A percentile compares a stretch with the other conserved stretches of the same genome.
Conservation (phyloP, 2,888 invertebrate genomes). For the Cryptus armator region DNA sequence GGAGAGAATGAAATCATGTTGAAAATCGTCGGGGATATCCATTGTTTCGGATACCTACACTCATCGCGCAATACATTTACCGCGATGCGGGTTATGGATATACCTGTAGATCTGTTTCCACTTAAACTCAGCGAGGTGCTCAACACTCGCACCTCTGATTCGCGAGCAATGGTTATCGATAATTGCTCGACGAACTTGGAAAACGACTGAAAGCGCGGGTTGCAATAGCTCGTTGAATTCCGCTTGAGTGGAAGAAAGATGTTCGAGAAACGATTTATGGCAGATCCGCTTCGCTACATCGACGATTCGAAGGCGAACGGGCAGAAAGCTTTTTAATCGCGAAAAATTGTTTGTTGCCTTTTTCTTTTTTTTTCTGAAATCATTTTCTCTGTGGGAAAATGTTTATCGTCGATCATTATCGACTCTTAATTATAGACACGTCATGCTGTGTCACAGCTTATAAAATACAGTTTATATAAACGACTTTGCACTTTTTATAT, state of each 20-base stretch:
- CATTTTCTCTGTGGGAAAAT: neutral
- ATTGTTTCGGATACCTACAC: constrained; percentile 37
- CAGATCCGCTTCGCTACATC: constrained; percentile 28
- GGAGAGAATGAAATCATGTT: constrained; percentile 30
- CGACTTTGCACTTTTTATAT: neutral
- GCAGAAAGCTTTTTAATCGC: constrained; percentile 28
- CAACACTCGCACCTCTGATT: constrained; percentile 27
- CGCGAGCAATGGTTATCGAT: constrained; percentile 55
- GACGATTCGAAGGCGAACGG: constrained; percentile 12
- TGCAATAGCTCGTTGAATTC: neutral
- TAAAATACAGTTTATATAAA: neutral
- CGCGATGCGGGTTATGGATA: neutral
- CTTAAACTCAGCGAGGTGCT: constrained; percentile 34
- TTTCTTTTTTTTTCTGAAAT: neutral
- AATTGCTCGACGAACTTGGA: constrained; percentile 54
- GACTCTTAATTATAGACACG: neutral
- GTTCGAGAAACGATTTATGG: constrained; percentile 32
- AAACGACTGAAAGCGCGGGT: constrained; percentile 17
- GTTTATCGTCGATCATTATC: neutral
- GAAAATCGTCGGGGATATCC: constrained; percentile 1
- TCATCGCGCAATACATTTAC: constrained; percentile 16
- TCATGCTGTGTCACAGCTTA: neutral
- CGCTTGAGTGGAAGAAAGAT: constrained; percentile 23
- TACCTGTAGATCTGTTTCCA: constrained; percentile 38
- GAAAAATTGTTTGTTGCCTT: constrained; percentile 2